phyloP scores from a whole-genome alignment of 2,888 invertebrate species.

The Epistrophe grossulariae region DNA sequence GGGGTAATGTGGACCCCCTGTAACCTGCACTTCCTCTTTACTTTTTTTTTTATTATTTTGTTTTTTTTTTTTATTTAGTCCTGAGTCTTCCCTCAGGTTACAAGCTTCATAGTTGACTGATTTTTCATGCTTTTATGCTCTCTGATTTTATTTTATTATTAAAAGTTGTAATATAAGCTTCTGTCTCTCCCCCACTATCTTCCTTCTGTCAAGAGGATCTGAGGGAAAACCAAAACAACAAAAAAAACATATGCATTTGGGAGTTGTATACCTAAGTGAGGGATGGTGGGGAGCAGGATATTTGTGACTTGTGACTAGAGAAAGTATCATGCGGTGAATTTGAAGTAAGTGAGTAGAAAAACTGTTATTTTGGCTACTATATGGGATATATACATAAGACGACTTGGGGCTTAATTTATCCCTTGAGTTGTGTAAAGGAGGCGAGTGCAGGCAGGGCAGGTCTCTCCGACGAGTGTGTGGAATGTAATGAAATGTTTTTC shows the following conservation, averaged over 20 bases:
- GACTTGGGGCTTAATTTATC: constrained; percentile 62
- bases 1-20: constrained; percentile 21
- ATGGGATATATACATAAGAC: constrained; percentile 19
- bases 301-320: constrained; percentile 7
- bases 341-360: constrained; percentile 70
- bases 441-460: no score
- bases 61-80: background rate
- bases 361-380: constrained; percentile 65
- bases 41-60: background rate
- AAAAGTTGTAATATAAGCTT: constrained; percentile 77
- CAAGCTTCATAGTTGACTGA: constrained; percentile 83
- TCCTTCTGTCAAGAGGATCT: constrained; percentile 1
- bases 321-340: constrained; percentile 68
- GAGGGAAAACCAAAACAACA: background rate
- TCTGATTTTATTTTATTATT: constrained; percentile 82
- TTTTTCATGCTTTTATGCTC: constrained; percentile 83
- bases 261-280: background rate
- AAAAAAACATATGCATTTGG: constrained; percentile 49
- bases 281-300: constrained; percentile 28
- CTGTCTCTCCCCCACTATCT: background rate
- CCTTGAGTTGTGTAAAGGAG: constrained; percentile 2
- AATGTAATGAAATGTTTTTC: constrained; percentile 67
- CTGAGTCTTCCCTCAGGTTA: constrained; percentile 47
- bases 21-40: background rate
- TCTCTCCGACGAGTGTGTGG: constrained; percentile 10